Evolutionary conservation across 2,113 vertebrate species (phyloP), one percentile per base, ranked within the genome.

Genomic region (Sakesphorus luctuosus): DNA sequence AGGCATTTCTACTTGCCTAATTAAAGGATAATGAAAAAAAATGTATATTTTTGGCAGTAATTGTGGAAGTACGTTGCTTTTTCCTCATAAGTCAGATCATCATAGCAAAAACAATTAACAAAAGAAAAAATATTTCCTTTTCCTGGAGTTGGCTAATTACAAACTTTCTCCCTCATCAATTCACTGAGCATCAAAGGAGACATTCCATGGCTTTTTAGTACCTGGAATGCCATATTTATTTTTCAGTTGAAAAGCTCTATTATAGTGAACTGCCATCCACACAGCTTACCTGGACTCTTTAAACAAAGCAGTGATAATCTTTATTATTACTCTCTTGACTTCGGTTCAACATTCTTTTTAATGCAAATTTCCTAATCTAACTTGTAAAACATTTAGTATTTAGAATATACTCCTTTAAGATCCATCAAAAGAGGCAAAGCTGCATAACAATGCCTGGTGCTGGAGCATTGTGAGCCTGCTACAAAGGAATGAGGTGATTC

Each of bases 341-440:
- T 94, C 95, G 84, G 96, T 91, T 96, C 90, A 93, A 91, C 40
- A 13, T 63, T 86, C 73, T 94, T 96, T 95, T 89, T 80, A 91
- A 96, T 93, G 50, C 87, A 97, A 97, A 98, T 97, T 94, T 89
- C 88, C 96, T 97, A 87, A 96, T 96, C 96, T 97, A 95, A 98
- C 96, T 98, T 96, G 92, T 97, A 97, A 97, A 97, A 97, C 97
- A 97, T 98, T 98, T 97, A 96, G 97, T 98, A 98, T 98, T 98
- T 98, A 90, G 94, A 96, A 96, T 95, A 91, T 97, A 90, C 28
- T 90, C 79, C 89, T 97, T 97, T 96, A 97, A 96, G 91, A 94
- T 87, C 95, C 72, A 93, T 96, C 94, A 94, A 96, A 86, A 98
- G 94, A 97, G 94, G 94, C 97, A 97, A 89, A 72, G 85, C 44